A percentile compares a stretch with the other conserved stretches of the same genome.
Evolutionary conservation across 64 coral and sea anemone species (phyloP).

Genomic region (Stylophora pistillata): DNA sequence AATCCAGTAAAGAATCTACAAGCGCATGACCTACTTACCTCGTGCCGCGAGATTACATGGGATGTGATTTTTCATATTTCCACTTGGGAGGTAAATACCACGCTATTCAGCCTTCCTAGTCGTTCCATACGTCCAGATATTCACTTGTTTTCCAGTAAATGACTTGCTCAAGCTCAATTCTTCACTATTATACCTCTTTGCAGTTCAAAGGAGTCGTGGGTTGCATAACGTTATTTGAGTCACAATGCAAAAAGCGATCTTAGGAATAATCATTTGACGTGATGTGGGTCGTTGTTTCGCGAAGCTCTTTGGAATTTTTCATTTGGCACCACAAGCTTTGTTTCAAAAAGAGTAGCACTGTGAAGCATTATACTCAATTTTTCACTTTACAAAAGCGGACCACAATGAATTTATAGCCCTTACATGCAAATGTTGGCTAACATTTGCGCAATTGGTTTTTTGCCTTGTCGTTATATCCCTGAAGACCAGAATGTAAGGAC

Average conservation of each 20-base stretch:
- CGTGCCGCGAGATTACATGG: background rate
- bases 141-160: background rate
- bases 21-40: background rate
- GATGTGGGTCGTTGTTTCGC: background rate
- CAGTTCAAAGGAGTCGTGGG: background rate
- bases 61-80: background rate
- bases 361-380: background rate
- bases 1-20: background rate
- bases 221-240: background rate
- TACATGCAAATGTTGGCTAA: background rate
- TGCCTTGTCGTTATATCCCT: background rate
- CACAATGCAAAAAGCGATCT: background rate
- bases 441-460: background rate
- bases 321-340: background rate
- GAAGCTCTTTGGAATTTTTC: background rate
- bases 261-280: background rate
- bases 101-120: background rate
- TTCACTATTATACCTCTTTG: background rate
- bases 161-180: background rate
- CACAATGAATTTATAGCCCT: background rate
- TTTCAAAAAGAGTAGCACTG: background rate
- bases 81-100: background rate
- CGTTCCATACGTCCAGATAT: background rate
- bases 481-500: background rate
- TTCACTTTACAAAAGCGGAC: background rate